Conservation (phyloP, 2,797 vertebrate genomes). For the Gadopsis marmoratus region DNA sequence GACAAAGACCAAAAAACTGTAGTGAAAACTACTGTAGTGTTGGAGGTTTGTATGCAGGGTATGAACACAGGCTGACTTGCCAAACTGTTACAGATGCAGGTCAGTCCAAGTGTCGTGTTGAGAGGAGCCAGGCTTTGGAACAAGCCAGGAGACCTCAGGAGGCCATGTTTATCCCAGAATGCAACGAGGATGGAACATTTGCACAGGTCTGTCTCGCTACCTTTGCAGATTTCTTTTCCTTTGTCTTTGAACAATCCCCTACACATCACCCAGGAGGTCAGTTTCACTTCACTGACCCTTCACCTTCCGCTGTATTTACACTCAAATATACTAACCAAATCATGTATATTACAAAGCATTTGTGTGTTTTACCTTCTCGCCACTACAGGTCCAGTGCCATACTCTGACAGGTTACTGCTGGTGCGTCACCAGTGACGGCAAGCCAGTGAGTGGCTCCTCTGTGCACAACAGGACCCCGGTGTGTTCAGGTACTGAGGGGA, state of each 20-base stretch:
- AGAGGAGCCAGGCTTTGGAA: constrained; percentile 93
- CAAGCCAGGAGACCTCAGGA: constrained; percentile 94
- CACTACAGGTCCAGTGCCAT: constrained; percentile 96
- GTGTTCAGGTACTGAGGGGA: constrained; percentile 95
- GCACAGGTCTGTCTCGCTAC: constrained; percentile 87
- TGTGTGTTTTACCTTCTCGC: constrained; percentile 18
- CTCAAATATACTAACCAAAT: not conserved
- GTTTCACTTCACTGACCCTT: constrained; percentile 10
- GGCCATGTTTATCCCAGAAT: constrained; percentile 96
- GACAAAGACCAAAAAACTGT: constrained; percentile 27
- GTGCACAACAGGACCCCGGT: constrained; percentile 98
- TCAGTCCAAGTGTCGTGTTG: constrained; percentile 94
- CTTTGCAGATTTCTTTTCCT: not conserved
- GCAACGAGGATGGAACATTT: constrained; percentile 96
- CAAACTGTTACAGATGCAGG: constrained; percentile 86
- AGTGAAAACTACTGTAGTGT: not conserved
- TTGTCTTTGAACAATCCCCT: not conserved
- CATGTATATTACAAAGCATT: not conserved
- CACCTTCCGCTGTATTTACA: constrained; percentile 7
- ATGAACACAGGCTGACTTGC: constrained; percentile 40
- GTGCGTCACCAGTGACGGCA: constrained; percentile 97
- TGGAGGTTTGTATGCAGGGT: constrained; percentile 12
- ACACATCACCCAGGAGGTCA: not conserved
- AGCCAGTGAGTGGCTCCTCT: constrained; percentile 97
- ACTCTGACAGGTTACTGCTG: constrained; percentile 99